A percentile compares a stretch with the other conserved stretches of the same genome.
Evolutionary conservation across 2,888 invertebrate species (phyloP).

Genomic region (Dolichopus griseipennis): DNA sequence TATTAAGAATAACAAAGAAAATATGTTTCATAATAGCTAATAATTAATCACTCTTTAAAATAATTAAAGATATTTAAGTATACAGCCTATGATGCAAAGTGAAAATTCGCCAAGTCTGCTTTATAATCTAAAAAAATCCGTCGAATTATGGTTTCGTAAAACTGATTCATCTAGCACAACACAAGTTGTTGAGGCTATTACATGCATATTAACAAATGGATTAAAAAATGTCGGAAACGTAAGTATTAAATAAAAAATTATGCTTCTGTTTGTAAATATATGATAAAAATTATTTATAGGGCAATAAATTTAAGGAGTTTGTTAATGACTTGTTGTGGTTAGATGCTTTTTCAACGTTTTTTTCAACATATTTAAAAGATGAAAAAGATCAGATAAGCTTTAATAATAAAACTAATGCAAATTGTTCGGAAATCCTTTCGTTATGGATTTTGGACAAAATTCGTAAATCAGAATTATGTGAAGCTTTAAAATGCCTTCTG

Average conservation of each 20-base stretch:
- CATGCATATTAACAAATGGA: conserved; percentile 22
- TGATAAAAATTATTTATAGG: not conserved
- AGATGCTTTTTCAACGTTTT: conserved; percentile 12
- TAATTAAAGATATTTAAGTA: too few relatives aligned
- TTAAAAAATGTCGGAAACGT: conserved; percentile 19
- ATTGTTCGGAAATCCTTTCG: conserved; percentile 20
- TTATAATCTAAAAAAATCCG: conserved; percentile 24
- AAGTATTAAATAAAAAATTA: conserved; percentile 11
- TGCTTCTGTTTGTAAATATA: not conserved
- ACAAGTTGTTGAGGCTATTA: conserved; percentile 21
- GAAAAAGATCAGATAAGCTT: conserved; percentile 10
- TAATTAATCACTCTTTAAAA: too few relatives aligned
- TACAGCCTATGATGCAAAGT: not conserved
- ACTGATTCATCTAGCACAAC: conserved; percentile 17
- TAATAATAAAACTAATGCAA: conserved; percentile 9
- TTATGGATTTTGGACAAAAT: conserved; percentile 32
- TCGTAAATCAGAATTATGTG: conserved; percentile 34
- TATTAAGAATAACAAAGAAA: too few relatives aligned
- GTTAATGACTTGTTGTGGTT: conserved; percentile 22
- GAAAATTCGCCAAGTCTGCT: conserved; percentile 18
- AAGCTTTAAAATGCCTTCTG: conserved; percentile 50
- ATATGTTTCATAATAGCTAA: too few relatives aligned
- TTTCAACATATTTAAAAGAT: conserved; percentile 1
- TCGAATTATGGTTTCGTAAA: conserved; percentile 24
- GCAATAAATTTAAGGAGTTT: conserved; percentile 12